Base-by-base conservation (phyloP, 2,888 invertebrate genomes). In the Nomada ferruginata region DNA sequence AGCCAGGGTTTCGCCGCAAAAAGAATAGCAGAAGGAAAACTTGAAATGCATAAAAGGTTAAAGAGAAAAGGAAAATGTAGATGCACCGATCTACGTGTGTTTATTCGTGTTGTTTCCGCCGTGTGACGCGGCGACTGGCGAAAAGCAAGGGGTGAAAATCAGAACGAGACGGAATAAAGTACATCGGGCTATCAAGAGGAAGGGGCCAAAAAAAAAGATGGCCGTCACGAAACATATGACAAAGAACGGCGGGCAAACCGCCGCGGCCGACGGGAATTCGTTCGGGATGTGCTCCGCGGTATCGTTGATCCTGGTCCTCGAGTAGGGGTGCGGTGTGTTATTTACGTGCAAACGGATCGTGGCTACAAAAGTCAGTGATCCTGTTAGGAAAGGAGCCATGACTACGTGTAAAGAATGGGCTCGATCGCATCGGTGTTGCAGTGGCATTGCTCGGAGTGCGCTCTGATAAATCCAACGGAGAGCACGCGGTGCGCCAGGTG, bases 391-490 rank as follows among this genome's bases (percentile, higher is more conserved):
- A 85, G 87, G 91, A 94, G 94, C 93, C 94, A 95, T 95, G 95
- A 94, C 94, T 94, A 93, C 94, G 92, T 91, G 93, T 91, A 90
- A 91, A 95, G 94, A 94, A 98, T 98, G 98, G 98, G 98, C 95
- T 97, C 97, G 94, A 97, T 97, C 95, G 97, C 97, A 95, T 98
- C 98, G 94, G 97, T 98, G 95, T 96, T 98, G 94, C 98, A 98
- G 95, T 98, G 97, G 97, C 97, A 97, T 95, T 98, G 98, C 95
- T 96, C 96, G 94, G 96, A 96, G 94, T 98, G 98, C 95, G 96
- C 97, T 95, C 96, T 97, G 94, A 97, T 98, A 94, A 98, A 98
- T 94, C 97, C 97, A 88, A 97, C 97, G 86, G 97, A 98, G 95
- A 96, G 96, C 94, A 95, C 96, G 91, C 96, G 96, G 95, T 98